phyloP scores from a whole-genome alignment of 2,113 vertebrate genomes.

The Mystacornis crossleyi region DNA sequence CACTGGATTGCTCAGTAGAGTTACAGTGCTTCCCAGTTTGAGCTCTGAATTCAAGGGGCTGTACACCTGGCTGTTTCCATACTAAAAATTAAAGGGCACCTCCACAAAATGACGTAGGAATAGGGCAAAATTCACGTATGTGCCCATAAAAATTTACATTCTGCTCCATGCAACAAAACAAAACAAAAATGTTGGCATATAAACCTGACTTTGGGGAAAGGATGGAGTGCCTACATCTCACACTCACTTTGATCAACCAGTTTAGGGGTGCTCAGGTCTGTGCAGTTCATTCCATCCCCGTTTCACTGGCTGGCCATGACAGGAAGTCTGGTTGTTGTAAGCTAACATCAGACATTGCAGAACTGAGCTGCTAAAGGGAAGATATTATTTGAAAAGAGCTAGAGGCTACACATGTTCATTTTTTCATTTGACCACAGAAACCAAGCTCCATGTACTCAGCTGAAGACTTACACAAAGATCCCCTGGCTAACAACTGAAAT shows the following conservation, averaged over 20 bases:
- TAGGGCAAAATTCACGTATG: not conserved
- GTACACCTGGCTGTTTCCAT: not conserved
- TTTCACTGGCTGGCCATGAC: not conserved
- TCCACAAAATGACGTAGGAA: not conserved
- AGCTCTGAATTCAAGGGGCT: not conserved
- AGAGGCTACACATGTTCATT: not conserved
- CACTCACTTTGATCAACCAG: not conserved
- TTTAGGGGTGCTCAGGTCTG: not conserved
- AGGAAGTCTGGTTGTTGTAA: slow-evolving; percentile 32
- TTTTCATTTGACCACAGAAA: slow-evolving; percentile 39
- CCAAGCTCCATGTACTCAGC: not conserved
- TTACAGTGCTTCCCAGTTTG: not conserved
- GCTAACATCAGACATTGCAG: not conserved
- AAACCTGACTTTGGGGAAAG: not conserved
- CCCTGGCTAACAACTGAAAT: not conserved
- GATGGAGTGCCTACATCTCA: not conserved
- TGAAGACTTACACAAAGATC: not conserved
- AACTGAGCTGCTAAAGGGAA: slow-evolving; percentile 36
- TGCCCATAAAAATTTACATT: not conserved
- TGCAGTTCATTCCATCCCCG: not conserved
- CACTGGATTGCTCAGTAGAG: not conserved
- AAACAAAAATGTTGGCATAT: not conserved
- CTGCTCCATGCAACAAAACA: not conserved
- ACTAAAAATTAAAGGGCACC: not conserved
- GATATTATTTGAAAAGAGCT: not conserved